Base-by-base conservation (phyloP, 2,888 invertebrate species). In the Eupsilia transversa region DNA sequence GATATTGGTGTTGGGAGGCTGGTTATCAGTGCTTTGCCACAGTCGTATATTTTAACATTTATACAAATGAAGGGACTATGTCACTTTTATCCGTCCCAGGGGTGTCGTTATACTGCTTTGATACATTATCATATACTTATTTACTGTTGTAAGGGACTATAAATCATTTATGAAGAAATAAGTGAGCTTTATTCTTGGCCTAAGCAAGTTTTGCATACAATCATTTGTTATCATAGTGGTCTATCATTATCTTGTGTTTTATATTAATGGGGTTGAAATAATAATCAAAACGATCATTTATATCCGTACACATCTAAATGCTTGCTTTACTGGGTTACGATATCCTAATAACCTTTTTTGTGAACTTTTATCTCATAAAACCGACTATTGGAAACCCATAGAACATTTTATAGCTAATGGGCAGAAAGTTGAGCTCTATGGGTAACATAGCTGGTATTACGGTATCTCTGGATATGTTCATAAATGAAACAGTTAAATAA, bases 1-100 rank as follows among this genome's bases (percentile, higher is more conserved):
- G 80, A 84, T 86, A 84, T 74, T 77, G 80, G 60, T 43, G 72
- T 35, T 75, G 27, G 46, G 41, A 68, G 57, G 66, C 69, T 20
- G 43, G 56, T 17, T 82, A 73, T 60, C 54, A 41, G 33, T 46
- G 52, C 23, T 27, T 73, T 3, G 30, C 7, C 27, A 17, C 4
- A 27, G 9, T 33, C 17, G 5, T 64, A 30, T 46, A 74, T 52
- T 75, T 77, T 20, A 17, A 38, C 2, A 17, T n/a, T n/a, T n/a
- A 60, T 27, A 74, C 20, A 73, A 73, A 74, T 43, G 23, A 61
- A 54, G 59, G 30, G 2, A 35, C 20, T 59, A 17, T n/a, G 17
- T 27, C 17, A 56, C 10, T 43, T 56, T 56, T 56, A 49, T 59
- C 1, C 17, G 9, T 57, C 38, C 14, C 38, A 14, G 17, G 33